Conservation (phyloP, 2,888 invertebrate genomes). For the Tyria jacobaeae region DNA sequence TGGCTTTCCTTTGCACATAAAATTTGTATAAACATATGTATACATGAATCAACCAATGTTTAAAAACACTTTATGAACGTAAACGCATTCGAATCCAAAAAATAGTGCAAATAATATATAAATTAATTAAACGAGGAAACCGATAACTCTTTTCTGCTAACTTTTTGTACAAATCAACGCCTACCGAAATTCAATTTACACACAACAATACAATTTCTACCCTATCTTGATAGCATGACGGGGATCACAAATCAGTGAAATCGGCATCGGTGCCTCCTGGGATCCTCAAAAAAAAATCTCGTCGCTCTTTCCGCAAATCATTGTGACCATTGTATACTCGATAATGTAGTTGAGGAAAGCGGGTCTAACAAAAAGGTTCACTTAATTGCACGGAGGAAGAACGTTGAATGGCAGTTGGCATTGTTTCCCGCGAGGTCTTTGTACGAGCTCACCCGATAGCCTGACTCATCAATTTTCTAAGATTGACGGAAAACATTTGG, state of each 20-base stretch:
- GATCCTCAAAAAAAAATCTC: conserved; percentile 72
- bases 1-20: too few species aligned
- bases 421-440: conserved; percentile 82
- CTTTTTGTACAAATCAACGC: conserved; percentile 18
- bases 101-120: background rate
- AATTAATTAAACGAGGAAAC: conserved; percentile 3
- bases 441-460: conserved; percentile 66
- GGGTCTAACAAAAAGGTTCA: conserved; percentile 80
- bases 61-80: background rate
- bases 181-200: conserved; percentile 64
- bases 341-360: conserved; percentile 81
- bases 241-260: conserved; percentile 74
- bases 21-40: too few species aligned
- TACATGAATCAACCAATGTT: too few species aligned
- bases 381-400: conserved; percentile 82
- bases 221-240: conserved; percentile 69
- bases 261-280: conserved; percentile 61
- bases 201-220: conserved; percentile 66
- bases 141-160: conserved; percentile 8
- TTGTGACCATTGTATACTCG: conserved; percentile 78
- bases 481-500: conserved; percentile 74
- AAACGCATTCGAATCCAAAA: background rate
- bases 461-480: conserved; percentile 82
- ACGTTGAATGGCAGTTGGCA: conserved; percentile 72
- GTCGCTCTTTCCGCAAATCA: conserved; percentile 82